Percentiles rank a stretch among this genome's conserved stretches.
Conservation (phyloP, 2,113 vertebrate species). For the Dendropsophus ebraccatus region DNA sequence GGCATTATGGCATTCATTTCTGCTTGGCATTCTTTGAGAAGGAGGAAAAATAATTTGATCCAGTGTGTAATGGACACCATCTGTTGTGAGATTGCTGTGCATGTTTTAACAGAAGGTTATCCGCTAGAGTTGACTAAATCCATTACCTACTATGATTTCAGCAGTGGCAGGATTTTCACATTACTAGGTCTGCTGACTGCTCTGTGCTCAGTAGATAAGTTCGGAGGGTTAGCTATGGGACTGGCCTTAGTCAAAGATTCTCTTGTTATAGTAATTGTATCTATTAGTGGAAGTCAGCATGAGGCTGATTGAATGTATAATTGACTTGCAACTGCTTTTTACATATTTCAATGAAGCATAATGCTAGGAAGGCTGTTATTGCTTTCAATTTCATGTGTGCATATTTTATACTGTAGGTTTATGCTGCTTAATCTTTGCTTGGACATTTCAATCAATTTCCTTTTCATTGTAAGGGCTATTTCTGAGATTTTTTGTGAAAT, state of each 20-base stretch:
- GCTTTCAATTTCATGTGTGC: background rate
- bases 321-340: conserved; percentile 4
- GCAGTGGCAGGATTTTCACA: conserved; percentile 13
- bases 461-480: background rate
- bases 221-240: background rate
- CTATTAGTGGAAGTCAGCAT: conserved; percentile 27
- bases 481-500: background rate
- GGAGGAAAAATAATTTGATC: conserved; percentile 4
- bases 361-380: background rate
- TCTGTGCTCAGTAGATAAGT: background rate
- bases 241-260: background rate
- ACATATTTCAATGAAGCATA: background rate
- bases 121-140: background rate
- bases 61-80: conserved; percentile 35
- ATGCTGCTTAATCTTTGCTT: background rate
- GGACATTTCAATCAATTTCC: background rate
- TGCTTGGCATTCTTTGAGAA: conserved; percentile 40
- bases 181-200: background rate
- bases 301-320: conserved; percentile 23
- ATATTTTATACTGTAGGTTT: background rate
- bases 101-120: conserved; percentile 46
- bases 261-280: conserved; percentile 41
- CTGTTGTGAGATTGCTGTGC: conserved; percentile 26
- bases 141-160: conserved; percentile 29
- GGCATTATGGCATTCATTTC: background rate